Percentiles rank a stretch among this genome's conserved stretches.
These are phyloP conservation scores for Drosophila meridionalis DNA, from an alignment of 2,888 invertebrate species.

Conservation along the genomic window DNA sequence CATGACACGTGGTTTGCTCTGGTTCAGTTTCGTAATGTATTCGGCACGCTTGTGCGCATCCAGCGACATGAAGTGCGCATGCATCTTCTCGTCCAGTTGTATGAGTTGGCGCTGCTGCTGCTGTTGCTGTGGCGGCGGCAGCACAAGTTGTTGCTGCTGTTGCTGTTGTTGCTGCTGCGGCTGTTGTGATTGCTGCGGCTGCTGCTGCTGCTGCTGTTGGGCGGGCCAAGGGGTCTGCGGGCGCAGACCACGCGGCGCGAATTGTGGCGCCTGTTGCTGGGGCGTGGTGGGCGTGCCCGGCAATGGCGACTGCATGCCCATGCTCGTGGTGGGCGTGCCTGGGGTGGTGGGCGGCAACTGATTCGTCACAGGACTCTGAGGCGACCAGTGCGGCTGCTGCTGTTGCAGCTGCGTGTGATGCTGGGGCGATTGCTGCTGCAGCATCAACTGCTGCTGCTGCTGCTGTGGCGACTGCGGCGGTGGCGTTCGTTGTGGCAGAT, in stretches of 20 bases:
- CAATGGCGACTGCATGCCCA: slow-evolving; percentile 74
- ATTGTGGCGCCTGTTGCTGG: slow-evolving; percentile 59
- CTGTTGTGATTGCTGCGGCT: slow-evolving; percentile 63
- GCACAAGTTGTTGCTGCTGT: slow-evolving; percentile 76
- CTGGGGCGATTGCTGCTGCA: slow-evolving; percentile 86
- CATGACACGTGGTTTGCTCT: slow-evolving; percentile 87
- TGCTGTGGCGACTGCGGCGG: slow-evolving; percentile 79
- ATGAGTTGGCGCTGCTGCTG: slow-evolving; percentile 88
- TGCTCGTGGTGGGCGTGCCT: slow-evolving; percentile 70
- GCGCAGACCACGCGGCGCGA: slow-evolving; percentile 53
- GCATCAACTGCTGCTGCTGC: slow-evolving; percentile 86
- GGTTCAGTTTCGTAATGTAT: slow-evolving; percentile 92
- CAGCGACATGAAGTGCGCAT: slow-evolving; percentile 92
- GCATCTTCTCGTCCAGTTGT: slow-evolving; percentile 93
- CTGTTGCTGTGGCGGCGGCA: slow-evolving; percentile 69
- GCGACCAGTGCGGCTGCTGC: slow-evolving; percentile 85
- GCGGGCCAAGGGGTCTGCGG: slow-evolving; percentile 64
- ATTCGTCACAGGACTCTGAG: slow-evolving; percentile 81
- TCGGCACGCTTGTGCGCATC: slow-evolving; percentile 92
- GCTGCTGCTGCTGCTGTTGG: slow-evolving; percentile 64
- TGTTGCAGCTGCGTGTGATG: slow-evolving; percentile 78
- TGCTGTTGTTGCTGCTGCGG: slow-evolving; percentile 71
- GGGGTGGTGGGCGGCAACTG: slow-evolving; percentile 69
- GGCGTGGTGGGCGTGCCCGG: slow-evolving; percentile 70
- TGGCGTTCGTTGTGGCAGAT: slow-evolving; percentile 79